These are phyloP conservation scores for Marmota flaviventris DNA, from an alignment of 2,113 vertebrate genomes.

Conservation along the genomic window DNA sequence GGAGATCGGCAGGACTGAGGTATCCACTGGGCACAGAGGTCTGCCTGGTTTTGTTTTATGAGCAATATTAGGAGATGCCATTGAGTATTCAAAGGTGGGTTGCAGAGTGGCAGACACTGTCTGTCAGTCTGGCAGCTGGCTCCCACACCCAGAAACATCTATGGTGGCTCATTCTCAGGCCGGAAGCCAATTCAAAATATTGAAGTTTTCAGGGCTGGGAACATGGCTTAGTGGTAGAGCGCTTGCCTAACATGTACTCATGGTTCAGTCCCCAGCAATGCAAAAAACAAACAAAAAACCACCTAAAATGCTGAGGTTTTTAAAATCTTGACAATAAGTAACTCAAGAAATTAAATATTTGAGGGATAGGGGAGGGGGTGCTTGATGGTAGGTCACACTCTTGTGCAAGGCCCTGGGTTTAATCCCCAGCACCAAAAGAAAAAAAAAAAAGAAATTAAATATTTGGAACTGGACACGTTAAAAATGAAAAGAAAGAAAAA, in stretches of 20 bases:
- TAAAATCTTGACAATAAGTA: background rate
- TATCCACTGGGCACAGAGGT: slow-evolving; percentile 68
- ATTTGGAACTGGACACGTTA: too few relatives aligned
- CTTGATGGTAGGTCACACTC: background rate
- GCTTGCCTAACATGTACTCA: too few relatives aligned
- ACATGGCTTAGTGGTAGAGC: too few relatives aligned
- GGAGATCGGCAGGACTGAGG: slow-evolving; percentile 96
- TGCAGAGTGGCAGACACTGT: too few relatives aligned
- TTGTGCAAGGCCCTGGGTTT: background rate
- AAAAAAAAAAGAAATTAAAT: too few relatives aligned
- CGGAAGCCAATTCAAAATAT: too few relatives aligned
- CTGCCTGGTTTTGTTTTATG: rapidly evolving
- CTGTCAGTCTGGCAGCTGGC: background rate
- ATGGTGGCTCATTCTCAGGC: background rate
- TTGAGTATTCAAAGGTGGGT: background rate
- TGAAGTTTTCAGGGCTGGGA: too few relatives aligned
- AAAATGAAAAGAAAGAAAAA: too few relatives aligned
- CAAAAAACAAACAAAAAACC: too few relatives aligned
- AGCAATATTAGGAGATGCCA: background rate
- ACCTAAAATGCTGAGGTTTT: background rate
- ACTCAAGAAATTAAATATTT: background rate
- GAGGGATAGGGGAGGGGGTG: background rate
- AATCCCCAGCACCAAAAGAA: background rate
- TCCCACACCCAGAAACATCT: background rate
- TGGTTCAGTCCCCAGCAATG: too few relatives aligned